phyloP scores from a whole-genome alignment of 2,888 invertebrate genomes.

The Brenthis hecate region DNA sequence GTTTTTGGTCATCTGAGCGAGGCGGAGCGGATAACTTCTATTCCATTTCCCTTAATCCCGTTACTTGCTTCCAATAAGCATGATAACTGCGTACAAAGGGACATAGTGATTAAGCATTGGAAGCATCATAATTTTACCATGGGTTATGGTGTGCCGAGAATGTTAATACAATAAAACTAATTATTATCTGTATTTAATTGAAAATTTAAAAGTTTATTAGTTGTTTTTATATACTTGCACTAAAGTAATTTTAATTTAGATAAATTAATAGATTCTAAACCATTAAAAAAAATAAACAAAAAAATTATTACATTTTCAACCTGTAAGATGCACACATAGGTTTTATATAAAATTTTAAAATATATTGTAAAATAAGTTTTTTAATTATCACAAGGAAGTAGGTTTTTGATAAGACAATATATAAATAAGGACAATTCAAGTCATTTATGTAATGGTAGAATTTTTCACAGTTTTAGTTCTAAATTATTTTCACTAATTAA shows the following conservation, averaged over 20 bases:
- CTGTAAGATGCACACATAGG: too few species aligned
- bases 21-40: neutral
- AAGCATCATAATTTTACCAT: constrained; percentile 52
- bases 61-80: constrained; percentile 58
- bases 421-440: neutral
- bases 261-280: too few species aligned
- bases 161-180: constrained; percentile 50
- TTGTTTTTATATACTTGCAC: too few species aligned
- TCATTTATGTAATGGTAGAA: too few species aligned
- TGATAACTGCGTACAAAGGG: constrained; percentile 68
- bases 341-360: too few species aligned
- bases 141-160: constrained; percentile 63
- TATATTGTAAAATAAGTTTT: neutral
- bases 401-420: neutral
- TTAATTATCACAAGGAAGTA: neutral
- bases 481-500: too few species aligned
- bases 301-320: too few species aligned
- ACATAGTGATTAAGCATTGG: constrained; percentile 59
- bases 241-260: too few species aligned
- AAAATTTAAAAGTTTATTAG: too few species aligned
- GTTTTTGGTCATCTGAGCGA: too few species aligned
- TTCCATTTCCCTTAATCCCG: constrained; percentile 59
- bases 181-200: neutral
- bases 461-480: too few species aligned
- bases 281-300: too few species aligned